These are phyloP conservation scores for Falco biarmicus DNA, from an alignment of 2,797 vertebrate genomes.

Conservation along the genomic window DNA sequence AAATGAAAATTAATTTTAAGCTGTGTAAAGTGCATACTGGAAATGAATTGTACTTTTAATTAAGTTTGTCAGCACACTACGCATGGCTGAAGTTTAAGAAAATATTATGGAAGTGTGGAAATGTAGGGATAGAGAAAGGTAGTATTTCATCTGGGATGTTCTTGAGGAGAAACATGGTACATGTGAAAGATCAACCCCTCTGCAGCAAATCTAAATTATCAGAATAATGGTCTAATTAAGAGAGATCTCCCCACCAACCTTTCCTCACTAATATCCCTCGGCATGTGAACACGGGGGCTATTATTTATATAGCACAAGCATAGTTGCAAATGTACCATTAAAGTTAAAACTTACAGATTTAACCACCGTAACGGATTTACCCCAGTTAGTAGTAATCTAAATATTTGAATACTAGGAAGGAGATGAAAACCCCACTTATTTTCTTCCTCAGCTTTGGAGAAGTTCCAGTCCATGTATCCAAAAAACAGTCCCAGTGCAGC, in stretches of 20 bases:
- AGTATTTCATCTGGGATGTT: not conserved
- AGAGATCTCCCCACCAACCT: not conserved
- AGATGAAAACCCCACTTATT: not conserved
- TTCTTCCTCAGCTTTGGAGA: not conserved
- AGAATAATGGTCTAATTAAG: not conserved
- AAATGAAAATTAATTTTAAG: not conserved
- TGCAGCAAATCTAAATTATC: not conserved
- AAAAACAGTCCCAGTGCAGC: not conserved
- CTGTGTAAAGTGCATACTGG: not conserved
- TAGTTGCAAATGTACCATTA: not conserved
- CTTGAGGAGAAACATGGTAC: not conserved
- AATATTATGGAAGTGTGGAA: not conserved
- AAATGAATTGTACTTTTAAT: constrained; percentile 36
- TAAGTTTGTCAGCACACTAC: not conserved
- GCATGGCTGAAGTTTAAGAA: constrained; percentile 12
- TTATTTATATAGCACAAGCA: not conserved
- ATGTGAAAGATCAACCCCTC: not conserved
- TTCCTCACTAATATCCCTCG: not conserved
- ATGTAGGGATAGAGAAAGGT: not conserved
- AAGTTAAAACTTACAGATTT: not conserved
- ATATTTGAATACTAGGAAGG: not conserved
- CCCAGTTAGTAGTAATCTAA: not conserved
- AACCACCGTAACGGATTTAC: not conserved
- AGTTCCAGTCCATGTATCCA: rapidly evolving
- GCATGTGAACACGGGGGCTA: not conserved